Conservation (phyloP, 2,888 invertebrate genomes). For the Pedicia rivosa region DNA sequence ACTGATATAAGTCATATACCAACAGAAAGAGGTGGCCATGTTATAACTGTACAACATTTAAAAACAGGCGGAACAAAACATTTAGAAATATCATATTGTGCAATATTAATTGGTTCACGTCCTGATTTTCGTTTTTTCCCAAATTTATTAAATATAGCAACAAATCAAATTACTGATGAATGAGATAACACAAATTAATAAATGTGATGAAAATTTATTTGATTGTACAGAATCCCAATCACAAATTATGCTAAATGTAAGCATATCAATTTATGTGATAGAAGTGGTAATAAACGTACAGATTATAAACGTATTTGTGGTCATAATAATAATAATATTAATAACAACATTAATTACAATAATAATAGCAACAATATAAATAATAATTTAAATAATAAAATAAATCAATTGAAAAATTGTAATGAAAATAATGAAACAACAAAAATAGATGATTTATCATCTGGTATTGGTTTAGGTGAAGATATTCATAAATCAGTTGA, state of each 20-base stretch:
- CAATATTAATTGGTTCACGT: conserved; percentile 65
- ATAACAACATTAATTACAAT: neutral
- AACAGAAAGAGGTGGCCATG: conserved; percentile 12
- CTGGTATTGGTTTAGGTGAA: conserved; percentile 41
- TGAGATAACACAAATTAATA: too few relatives aligned
- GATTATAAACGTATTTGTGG: conserved; percentile 12
- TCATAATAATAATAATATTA: conserved; percentile 6
- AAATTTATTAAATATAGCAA: too few relatives aligned
- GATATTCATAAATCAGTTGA: conserved; percentile 48
- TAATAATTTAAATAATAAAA: too few relatives aligned
- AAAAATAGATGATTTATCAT: neutral
- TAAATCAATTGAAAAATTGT: too few relatives aligned
- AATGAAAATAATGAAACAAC: neutral
- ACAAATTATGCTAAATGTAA: conserved; percentile 18
- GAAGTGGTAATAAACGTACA: conserved; percentile 9
- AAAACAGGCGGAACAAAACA: conserved; percentile 34
- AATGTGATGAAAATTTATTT: too few relatives aligned
- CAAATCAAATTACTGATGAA: too few relatives aligned
- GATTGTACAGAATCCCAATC: too few relatives aligned
- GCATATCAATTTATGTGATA: conserved; percentile 17
- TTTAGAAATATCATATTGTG: conserved; percentile 47
- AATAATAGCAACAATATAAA: neutral
- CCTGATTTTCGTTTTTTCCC: conserved; percentile 67
- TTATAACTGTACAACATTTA: conserved; percentile 16
- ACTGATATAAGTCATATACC: conserved; percentile 31